A percentile compares a stretch with the other conserved stretches of the same genome.
Conservation (phyloP, 2,888 invertebrate genomes). For the Diaphora mendica region DNA sequence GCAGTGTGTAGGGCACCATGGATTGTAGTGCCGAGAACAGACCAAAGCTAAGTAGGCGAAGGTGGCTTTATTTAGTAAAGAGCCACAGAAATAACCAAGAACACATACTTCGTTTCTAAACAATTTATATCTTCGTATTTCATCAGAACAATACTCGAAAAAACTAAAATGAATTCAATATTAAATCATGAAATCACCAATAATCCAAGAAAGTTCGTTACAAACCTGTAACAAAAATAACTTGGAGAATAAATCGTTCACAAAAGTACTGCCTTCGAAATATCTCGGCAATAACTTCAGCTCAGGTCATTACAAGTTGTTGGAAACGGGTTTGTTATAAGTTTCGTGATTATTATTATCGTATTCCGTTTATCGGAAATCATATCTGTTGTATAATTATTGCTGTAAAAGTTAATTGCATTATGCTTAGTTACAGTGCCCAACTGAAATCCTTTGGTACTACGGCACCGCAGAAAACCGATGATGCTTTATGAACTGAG, state of each 20-base stretch:
- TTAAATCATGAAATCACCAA: constrained; percentile 8
- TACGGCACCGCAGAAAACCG: too few relatives aligned
- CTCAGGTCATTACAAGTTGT: constrained; percentile 36
- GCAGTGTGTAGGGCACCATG: too few relatives aligned
- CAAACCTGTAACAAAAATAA: constrained; percentile 28
- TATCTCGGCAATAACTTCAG: constrained; percentile 30
- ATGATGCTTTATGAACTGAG: too few relatives aligned
- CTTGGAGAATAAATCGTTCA: constrained; percentile 33
- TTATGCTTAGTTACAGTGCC: not conserved
- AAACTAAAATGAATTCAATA: not conserved
- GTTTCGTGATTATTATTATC: constrained; percentile 15
- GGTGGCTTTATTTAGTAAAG: too few relatives aligned
- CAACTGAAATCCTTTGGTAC: not conserved
- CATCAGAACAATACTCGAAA: not conserved
- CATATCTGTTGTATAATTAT: not conserved
- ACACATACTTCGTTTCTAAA: too few relatives aligned
- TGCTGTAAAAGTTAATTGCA: not conserved
- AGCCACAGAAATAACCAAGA: too few relatives aligned
- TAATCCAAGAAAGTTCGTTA: constrained; percentile 18
- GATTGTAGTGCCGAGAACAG: too few relatives aligned
- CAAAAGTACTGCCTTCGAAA: constrained; percentile 27
- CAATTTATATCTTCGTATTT: too few relatives aligned
- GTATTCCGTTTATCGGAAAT: constrained; percentile 10
- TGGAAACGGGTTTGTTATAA: constrained; percentile 22
- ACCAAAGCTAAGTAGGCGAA: too few relatives aligned